These are phyloP conservation scores for Psilopogon haemacephalus DNA, from an alignment of 2,113 vertebrate species.

Conservation along the genomic window DNA sequence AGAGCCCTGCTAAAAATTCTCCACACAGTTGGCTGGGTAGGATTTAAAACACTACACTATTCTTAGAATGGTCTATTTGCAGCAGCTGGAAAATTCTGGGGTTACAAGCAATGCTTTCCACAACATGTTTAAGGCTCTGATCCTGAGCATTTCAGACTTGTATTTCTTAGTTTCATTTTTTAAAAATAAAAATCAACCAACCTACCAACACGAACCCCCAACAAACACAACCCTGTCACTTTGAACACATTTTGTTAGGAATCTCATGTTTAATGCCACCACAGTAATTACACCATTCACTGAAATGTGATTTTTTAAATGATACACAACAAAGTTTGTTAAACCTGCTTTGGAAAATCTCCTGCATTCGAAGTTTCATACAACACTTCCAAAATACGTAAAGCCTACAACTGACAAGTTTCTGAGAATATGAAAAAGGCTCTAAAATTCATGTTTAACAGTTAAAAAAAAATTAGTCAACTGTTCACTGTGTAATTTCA, in stretches of 20 bases:
- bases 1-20: constrained; percentile 63
- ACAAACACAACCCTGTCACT: neutral
- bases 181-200: neutral
- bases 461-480: neutral
- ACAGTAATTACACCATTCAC: neutral
- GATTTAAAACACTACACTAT: constrained; percentile 60
- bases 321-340: neutral
- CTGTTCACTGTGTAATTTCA: neutral
- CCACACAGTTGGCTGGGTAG: constrained; percentile 52
- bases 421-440: neutral
- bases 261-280: neutral
- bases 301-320: neutral
- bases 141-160: neutral
- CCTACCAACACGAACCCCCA: neutral
- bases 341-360: neutral
- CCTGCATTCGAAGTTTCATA: neutral
- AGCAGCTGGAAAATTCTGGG: constrained; percentile 58
- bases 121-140: neutral
- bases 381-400: neutral
- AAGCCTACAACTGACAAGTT: neutral
- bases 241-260: neutral
- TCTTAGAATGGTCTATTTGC: constrained; percentile 47
- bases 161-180: neutral
- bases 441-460: neutral
- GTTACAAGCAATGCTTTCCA: constrained; percentile 43